phyloP scores from a whole-genome alignment of 2,797 vertebrate species.

The Xenentodon cancila region DNA sequence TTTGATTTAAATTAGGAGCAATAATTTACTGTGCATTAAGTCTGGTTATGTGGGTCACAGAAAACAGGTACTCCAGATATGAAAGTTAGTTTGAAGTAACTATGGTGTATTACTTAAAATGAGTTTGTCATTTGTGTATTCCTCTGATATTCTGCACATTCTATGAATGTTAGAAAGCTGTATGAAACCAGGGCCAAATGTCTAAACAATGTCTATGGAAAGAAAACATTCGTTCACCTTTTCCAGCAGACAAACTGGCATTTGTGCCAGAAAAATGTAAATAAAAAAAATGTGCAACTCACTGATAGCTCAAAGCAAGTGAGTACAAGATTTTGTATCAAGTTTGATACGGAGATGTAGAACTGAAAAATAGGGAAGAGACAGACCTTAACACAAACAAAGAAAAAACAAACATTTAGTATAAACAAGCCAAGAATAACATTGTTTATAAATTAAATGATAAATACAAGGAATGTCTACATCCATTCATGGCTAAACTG shows the following conservation, averaged over 20 bases:
- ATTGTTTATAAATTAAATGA: no score
- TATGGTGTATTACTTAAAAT: conserved; percentile 9
- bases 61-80: conserved; percentile 52
- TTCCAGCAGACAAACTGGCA: no score
- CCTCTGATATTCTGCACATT: conserved; percentile 16
- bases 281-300: no score
- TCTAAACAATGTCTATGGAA: no score
- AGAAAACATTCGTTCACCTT: no score
- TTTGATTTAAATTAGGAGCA: conserved; percentile 72
- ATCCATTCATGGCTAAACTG: no score
- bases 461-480: no score
- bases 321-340: not conserved
- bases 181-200: not conserved
- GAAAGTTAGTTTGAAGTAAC: conserved; percentile 17
- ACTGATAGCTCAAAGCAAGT: no score
- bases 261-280: no score
- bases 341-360: not conserved
- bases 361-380: not conserved
- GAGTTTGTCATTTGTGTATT: conserved; percentile 16
- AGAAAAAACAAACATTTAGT: no score
- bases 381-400: no score
- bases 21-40: conserved; percentile 54
- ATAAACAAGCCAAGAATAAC: no score
- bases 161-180: not conserved
- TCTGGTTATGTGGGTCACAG: conserved; percentile 52